These are phyloP conservation scores for Trichacis sp. DNA, from an alignment of 2,888 invertebrate species.

Conservation along the genomic window DNA sequence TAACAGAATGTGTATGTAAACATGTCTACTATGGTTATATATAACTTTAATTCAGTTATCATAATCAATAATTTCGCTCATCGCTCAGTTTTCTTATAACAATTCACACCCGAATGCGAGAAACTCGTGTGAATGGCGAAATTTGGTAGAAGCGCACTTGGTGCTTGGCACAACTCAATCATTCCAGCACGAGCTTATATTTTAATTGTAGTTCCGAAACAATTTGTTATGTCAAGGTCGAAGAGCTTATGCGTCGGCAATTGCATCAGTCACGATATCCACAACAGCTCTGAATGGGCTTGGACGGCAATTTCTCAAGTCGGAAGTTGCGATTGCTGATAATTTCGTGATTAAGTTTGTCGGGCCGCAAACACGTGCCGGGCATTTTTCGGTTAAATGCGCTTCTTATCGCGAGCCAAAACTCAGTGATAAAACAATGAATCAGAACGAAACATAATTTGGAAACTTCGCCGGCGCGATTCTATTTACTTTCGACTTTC, in stretches of 20 bases:
- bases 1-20: no score
- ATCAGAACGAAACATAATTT: neutral
- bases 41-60: no score
- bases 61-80: no score
- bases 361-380: slow-evolving; percentile 20
- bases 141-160: slow-evolving; percentile 46
- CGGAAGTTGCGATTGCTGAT: slow-evolving; percentile 33
- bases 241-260: slow-evolving; percentile 59
- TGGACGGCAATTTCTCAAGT: slow-evolving; percentile 47
- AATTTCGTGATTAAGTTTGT: slow-evolving; percentile 24
- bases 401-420: slow-evolving; percentile 20
- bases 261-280: slow-evolving; percentile 69
- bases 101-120: no score
- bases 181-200: slow-evolving; percentile 62
- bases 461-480: no score
- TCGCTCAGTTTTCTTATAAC: no score
- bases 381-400: slow-evolving; percentile 16
- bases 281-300: slow-evolving; percentile 62
- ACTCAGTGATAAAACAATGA: neutral
- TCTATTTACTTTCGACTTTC: no score
- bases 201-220: slow-evolving; percentile 69
- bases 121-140: neutral
- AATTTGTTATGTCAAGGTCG: slow-evolving; percentile 69
- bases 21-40: no score
- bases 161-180: slow-evolving; percentile 68